Percentiles rank a stretch among this genome's conserved stretches.
These are phyloP conservation scores for Heterodera filipjevi DNA, from an alignment of 2,888 invertebrate genomes.

Conservation along the genomic window DNA sequence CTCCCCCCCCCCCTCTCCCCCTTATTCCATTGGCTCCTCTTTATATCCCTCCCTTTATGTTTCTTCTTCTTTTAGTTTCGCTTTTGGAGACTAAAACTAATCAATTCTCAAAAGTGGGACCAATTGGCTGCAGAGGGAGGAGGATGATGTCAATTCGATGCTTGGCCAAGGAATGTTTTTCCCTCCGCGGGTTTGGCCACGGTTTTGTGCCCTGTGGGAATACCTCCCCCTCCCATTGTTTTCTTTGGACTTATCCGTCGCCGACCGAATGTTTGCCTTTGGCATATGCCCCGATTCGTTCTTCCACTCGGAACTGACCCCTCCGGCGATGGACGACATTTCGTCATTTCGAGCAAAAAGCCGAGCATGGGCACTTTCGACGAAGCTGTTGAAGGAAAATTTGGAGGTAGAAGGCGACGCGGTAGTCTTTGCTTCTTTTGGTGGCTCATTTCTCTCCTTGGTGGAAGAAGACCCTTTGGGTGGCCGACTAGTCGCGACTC, in stretches of 20 bases:
- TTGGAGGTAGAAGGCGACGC: background rate
- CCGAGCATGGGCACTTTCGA: slow-evolving; percentile 32
- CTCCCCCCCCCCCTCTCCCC: background rate
- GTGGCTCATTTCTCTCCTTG: too few relatives aligned
- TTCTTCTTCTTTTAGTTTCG: background rate
- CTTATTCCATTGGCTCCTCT: background rate
- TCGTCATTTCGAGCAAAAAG: slow-evolving; percentile 29
- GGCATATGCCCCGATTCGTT: background rate
- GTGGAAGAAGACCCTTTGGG: too few relatives aligned
- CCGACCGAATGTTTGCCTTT: background rate
- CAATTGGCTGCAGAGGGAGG: background rate
- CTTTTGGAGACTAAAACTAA: background rate
- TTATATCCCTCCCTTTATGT: background rate
- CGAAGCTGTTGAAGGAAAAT: background rate
- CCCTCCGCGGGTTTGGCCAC: background rate
- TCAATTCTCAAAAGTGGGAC: background rate
- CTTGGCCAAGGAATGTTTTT: background rate
- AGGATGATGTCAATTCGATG: background rate
- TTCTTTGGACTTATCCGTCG: background rate
- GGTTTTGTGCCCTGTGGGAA: slow-evolving; percentile 2
- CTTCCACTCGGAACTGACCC: background rate
- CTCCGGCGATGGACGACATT: background rate
- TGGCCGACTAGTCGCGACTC: background rate
- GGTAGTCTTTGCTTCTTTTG: background rate
- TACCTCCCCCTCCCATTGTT: background rate